Evolutionary conservation across 2,888 invertebrate genomes (phyloP).

Genomic region (Netelia fuscicornis): DNA sequence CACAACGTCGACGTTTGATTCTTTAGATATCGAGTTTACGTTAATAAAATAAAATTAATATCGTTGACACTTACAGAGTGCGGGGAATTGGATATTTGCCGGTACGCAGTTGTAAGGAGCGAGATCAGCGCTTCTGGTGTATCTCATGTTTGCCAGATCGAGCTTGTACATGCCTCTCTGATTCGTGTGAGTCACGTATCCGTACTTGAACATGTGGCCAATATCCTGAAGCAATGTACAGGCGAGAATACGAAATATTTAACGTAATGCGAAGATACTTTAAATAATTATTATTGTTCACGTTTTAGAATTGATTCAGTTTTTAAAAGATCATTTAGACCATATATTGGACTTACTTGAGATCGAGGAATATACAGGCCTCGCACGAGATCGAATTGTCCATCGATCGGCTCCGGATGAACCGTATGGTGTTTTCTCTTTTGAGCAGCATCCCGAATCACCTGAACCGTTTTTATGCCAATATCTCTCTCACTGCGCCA

Average conservation of each 20-base stretch:
- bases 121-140: conserved; percentile 90
- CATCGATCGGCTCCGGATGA: conserved; percentile 91
- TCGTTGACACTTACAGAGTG: conserved; percentile 87
- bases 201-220: conserved; percentile 89
- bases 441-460: conserved; percentile 91
- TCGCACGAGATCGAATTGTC: conserved; percentile 90
- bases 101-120: conserved; percentile 91
- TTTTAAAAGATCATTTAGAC: neutral
- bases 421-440: conserved; percentile 90
- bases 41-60: neutral
- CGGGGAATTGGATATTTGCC: conserved; percentile 89
- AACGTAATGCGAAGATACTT: neutral
- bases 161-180: conserved; percentile 91
- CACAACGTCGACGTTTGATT: neutral
- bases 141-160: conserved; percentile 90
- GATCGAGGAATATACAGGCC: conserved; percentile 88
- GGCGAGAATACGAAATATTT: neutral
- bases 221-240: conserved; percentile 84
- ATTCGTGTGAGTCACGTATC: conserved; percentile 91
- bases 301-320: neutral
- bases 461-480: conserved; percentile 89
- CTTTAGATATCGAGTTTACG: neutral
- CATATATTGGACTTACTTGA: conserved; percentile 83
- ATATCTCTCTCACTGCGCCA: conserved; percentile 88
- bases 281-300: neutral